Evolutionary conservation across 2,113 vertebrate species (phyloP).

Genomic region (Gopherus flavomarginatus): DNA sequence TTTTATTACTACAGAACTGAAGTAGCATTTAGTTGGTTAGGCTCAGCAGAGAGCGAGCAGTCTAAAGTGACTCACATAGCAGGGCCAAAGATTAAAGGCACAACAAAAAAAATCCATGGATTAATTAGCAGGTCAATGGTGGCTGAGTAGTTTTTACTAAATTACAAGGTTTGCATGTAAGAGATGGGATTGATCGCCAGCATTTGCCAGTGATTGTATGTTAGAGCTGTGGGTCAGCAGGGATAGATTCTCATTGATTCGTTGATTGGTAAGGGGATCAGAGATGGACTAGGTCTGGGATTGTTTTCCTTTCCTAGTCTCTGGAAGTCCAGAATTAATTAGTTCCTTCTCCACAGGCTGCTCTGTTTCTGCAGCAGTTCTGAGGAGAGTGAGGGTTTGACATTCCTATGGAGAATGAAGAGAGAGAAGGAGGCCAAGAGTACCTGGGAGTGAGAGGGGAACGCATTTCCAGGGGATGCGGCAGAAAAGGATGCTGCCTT

Average conservation of each 20-base stretch:
- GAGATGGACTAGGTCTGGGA: not conserved
- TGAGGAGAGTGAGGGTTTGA: conserved; percentile 17
- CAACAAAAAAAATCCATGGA: conserved; percentile 79
- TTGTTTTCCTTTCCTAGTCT: conserved; percentile 12
- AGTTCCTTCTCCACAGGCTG: not conserved
- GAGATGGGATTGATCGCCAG: conserved; percentile 72
- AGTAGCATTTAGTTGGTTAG: conserved; percentile 80
- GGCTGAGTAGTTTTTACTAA: conserved; percentile 82
- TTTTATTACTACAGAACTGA: conserved; percentile 81
- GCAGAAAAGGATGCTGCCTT: too few species aligned
- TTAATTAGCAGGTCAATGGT: conserved; percentile 83
- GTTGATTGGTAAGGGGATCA: conserved; percentile 48
- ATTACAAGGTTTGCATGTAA: conserved; percentile 78
- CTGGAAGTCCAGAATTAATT: not conserved
- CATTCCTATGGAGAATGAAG: conserved; percentile 22
- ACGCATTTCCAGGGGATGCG: not conserved
- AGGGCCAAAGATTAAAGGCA: conserved; percentile 78
- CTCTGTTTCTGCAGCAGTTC: not conserved
- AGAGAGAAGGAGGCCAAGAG: not conserved
- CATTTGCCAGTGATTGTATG: conserved; percentile 17
- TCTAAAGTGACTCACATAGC: conserved; percentile 78
- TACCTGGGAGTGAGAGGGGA: not conserved
- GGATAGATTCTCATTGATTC: conserved; percentile 39
- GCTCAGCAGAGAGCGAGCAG: conserved; percentile 71
- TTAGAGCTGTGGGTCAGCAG: conserved; percentile 55